Conservation (phyloP, 2,797 vertebrate species). For the Limosa lapponica region DNA sequence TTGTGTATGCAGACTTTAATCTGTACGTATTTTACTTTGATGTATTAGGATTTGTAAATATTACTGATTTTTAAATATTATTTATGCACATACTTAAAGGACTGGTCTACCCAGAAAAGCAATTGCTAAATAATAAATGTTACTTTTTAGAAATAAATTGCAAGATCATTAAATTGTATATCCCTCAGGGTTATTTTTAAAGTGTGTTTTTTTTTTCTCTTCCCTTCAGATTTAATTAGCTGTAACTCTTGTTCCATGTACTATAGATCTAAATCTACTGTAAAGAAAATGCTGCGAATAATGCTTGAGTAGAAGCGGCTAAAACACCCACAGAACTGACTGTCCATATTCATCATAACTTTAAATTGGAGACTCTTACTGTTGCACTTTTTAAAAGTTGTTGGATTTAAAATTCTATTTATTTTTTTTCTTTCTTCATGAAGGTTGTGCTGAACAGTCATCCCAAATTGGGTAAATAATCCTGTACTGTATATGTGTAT, state of each 20-base stretch:
- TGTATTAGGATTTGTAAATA: constrained; percentile 82
- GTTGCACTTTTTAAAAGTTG: constrained; percentile 51
- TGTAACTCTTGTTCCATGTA: constrained; percentile 59
- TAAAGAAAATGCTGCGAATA: constrained; percentile 67
- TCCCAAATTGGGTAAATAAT: constrained; percentile 54
- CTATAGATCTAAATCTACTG: constrained; percentile 67
- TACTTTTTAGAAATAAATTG: constrained; percentile 78
- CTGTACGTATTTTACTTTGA: constrained; percentile 78
- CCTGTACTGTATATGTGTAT: constrained; percentile 12
- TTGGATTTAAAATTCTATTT: constrained; percentile 73
- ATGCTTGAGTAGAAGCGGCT: constrained; percentile 53
- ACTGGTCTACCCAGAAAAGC: constrained; percentile 75
- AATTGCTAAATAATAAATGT: constrained; percentile 78
- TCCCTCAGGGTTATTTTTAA: constrained; percentile 84
- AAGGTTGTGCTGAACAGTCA: constrained; percentile 66
- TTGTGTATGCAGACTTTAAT: constrained; percentile 76
- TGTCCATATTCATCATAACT: constrained; percentile 40
- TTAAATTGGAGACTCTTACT: constrained; percentile 33
- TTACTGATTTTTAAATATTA: constrained; percentile 79
- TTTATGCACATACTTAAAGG: constrained; percentile 81
- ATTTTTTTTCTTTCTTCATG: constrained; percentile 71
- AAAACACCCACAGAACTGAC: constrained; percentile 51
- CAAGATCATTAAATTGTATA: constrained; percentile 76
- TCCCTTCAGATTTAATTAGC: constrained; percentile 53
- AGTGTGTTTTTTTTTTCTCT: not conserved